Evolutionary conservation across 2,888 invertebrate species (phyloP), one percentile per base, ranked within the genome.

Genomic region (Tetropium fuscum): DNA sequence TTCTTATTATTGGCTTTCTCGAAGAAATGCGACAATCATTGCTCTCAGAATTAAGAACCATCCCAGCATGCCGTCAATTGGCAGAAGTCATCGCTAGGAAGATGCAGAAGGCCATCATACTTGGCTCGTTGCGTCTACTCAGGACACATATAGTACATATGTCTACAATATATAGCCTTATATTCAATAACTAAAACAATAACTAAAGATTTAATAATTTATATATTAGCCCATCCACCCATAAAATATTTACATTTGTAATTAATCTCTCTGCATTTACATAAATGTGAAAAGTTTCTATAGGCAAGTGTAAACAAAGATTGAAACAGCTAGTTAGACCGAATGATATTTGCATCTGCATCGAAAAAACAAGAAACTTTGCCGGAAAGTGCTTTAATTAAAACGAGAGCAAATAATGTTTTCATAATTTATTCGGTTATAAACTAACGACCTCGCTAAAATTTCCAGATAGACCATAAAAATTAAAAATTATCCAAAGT

Each of bases 371-470:
- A 48, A 34, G 36, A 36, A 48, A 48, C 22, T 48, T 48, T 36
- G 36, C 16, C 15, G 27, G 51, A 20, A 34, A 36, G 22, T 10
- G 36, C 25, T 40, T 20, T 51, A 51, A 51, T 51, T 38, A 40
- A 38, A 51, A 51, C 16, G 25, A 19, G 10, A 27, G 51, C 40
- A 51, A 51, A 51, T 40, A 40, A 22, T 18, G 40, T 15, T 51
- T 38, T 1, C 47, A 18, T 55, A 55, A 55, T 55, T 55, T 47
- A 45, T 38, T 45, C 18, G 54, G 27, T 27, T 40, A 38, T 55
- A 45, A 55, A 55, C 47, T 32, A 47, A 30, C 40, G 20, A 36
- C 30, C n/a, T n/a, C 48, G 19, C 6, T 47, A 19, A 15, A 40
- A 55, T 47, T 40, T 55, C 8, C 47, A 41, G 55, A 22, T 22